Conservation (phyloP, 2,797 vertebrate species). For the Salarias fasciatus region DNA sequence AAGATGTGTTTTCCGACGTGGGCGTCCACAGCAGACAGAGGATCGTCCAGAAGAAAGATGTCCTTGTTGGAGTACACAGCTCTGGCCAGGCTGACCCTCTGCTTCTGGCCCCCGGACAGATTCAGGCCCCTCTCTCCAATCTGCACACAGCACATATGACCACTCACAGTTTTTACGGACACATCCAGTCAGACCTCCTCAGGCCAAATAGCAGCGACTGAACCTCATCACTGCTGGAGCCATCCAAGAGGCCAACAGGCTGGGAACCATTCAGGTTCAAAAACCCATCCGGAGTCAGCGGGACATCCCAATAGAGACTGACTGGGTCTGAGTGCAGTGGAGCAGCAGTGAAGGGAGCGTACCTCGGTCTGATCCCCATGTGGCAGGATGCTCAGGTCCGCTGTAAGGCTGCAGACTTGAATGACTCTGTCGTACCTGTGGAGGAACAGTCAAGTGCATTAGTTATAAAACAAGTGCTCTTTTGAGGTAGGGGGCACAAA, state of each 20-base stretch:
- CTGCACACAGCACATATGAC: slow-evolving; percentile 68
- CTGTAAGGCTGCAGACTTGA: slow-evolving; percentile 74
- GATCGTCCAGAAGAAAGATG: slow-evolving; percentile 85
- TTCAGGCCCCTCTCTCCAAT: slow-evolving; percentile 85
- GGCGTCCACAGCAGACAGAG: slow-evolving; percentile 84
- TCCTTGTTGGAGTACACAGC: slow-evolving; percentile 82
- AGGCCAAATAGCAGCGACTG: no score
- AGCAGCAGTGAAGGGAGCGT: slow-evolving; percentile 13
- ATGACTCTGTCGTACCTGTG: slow-evolving; percentile 81
- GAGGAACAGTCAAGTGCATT: neutral
- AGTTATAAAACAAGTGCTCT: no score
- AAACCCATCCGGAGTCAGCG: no score
- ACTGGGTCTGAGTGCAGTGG: neutral
- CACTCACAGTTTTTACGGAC: no score
- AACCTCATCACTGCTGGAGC: no score
- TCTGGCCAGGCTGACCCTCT: slow-evolving; percentile 84
- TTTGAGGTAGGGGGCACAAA: no score
- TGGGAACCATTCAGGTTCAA: no score
- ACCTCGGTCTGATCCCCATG: slow-evolving; percentile 86
- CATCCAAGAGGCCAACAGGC: no score
- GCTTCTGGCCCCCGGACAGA: slow-evolving; percentile 87
- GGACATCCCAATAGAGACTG: no score
- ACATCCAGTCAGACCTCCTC: no score
- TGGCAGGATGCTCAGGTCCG: slow-evolving; percentile 82
- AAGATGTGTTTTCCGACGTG: slow-evolving; percentile 86